phyloP scores from a whole-genome alignment of 2,888 invertebrate species.

The Ditula angustiorana region DNA sequence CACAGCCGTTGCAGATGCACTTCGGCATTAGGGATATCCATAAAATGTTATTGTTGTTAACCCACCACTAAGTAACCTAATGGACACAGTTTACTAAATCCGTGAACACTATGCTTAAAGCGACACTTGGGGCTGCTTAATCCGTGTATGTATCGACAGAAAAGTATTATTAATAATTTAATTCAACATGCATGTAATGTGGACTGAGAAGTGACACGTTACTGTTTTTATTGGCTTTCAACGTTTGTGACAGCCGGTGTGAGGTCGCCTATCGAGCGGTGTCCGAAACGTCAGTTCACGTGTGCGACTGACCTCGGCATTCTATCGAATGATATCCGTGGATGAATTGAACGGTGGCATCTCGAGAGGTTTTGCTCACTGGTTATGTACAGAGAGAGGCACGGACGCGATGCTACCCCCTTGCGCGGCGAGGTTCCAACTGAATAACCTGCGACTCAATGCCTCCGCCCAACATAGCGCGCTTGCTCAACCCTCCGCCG shows the following conservation, averaged over 20 bases:
- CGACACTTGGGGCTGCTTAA: conserved; percentile 53
- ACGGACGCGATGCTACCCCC: conserved; percentile 71
- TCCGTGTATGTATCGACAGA: conserved; percentile 44
- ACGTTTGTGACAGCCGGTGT: conserved; percentile 66
- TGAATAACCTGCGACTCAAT: conserved; percentile 81
- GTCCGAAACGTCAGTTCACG: conserved; percentile 41
- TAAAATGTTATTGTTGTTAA: conserved; percentile 58
- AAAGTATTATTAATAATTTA: conserved; percentile 49
- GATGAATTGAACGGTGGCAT: conserved; percentile 68
- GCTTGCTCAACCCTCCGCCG: conserved; percentile 70
- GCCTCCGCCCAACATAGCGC: conserved; percentile 84
- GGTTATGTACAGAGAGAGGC: conserved; percentile 71
- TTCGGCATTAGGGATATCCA: conserved; percentile 76
- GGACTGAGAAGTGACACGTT: conserved; percentile 65
- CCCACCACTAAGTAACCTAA: conserved; percentile 56
- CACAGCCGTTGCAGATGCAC: conserved; percentile 79
- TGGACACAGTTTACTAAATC: conserved; percentile 44
- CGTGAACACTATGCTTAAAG: conserved; percentile 54
- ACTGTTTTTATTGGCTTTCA: conserved; percentile 63
- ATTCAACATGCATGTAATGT: conserved; percentile 45
- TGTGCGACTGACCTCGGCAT: conserved; percentile 57
- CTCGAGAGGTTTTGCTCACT: conserved; percentile 75
- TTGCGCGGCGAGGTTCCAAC: conserved; percentile 78
- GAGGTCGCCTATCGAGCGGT: conserved; percentile 23
- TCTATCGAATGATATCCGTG: conserved; percentile 57